Evolutionary conservation across 2,113 vertebrate genomes (phyloP).

Genomic region (Seriola aureovittata): DNA sequence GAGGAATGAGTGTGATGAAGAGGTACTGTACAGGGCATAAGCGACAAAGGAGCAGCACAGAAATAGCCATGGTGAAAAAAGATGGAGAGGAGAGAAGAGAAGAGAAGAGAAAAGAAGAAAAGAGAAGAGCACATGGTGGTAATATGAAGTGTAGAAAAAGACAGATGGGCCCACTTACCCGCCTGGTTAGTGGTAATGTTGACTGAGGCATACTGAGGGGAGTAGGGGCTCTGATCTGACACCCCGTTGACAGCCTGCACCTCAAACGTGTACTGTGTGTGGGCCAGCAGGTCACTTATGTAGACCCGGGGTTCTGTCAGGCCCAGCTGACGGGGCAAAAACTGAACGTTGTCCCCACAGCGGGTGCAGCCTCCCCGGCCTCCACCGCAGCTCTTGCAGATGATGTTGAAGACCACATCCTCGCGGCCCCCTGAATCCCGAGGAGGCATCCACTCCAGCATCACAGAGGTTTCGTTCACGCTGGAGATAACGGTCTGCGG

Average conservation of each 20-base stretch:
- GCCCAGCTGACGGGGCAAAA: conserved; percentile 94
- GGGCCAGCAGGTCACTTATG: conserved; percentile 96
- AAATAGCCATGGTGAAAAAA: conserved; percentile 16
- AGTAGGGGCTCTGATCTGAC: conserved; percentile 98
- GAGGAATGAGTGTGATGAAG: conserved; percentile 54
- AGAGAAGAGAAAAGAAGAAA: conserved; percentile 7
- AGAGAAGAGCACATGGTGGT: conserved; percentile 34
- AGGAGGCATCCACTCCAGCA: conserved; percentile 93
- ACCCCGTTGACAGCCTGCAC: conserved; percentile 98
- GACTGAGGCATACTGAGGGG: conserved; percentile 93
- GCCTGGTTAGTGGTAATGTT: conserved; percentile 99
- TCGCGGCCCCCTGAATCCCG: conserved; percentile 93
- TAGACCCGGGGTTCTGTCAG: conserved; percentile 92
- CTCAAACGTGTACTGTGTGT: conserved; percentile 99
- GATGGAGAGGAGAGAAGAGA: not conserved
- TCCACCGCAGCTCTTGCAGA: conserved; percentile 96
- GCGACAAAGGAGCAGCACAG: conserved; percentile 13
- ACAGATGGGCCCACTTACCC: conserved; percentile 87
- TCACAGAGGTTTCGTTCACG: conserved; percentile 96
- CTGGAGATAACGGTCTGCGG: conserved; percentile 95
- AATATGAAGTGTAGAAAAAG: conserved; percentile 50
- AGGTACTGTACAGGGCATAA: conserved; percentile 25
- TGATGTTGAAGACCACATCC: conserved; percentile 97
- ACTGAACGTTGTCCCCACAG: conserved; percentile 98
- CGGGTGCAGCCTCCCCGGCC: conserved; percentile 93